phyloP scores from a whole-genome alignment of 1,140 invertebrate genomes.

The Drosophila triauraria region DNA sequence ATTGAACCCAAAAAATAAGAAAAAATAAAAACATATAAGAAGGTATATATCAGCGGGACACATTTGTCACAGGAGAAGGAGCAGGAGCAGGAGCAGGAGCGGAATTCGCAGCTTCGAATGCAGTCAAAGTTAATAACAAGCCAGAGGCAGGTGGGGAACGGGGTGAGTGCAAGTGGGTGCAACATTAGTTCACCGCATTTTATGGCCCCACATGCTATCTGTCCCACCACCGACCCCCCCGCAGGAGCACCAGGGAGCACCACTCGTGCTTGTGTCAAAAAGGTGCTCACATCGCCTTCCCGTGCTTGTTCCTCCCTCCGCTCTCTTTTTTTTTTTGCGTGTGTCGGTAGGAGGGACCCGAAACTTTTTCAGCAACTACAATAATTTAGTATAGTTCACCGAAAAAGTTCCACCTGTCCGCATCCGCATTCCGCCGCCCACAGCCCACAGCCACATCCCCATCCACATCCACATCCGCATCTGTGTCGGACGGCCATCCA shows the following conservation, averaged over 20 bases:
- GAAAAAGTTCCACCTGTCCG: slow-evolving; percentile 78
- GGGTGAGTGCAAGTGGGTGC: neutral
- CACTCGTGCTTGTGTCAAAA: slow-evolving; percentile 58
- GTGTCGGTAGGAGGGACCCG: slow-evolving; percentile 21
- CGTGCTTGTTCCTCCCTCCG: neutral
- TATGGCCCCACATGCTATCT: slow-evolving; percentile 34
- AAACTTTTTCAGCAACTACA: slow-evolving; percentile 77
- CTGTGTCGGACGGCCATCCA: slow-evolving; percentile 39
- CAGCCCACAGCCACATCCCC: slow-evolving; percentile 12
- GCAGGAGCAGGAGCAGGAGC: slow-evolving; percentile 28
- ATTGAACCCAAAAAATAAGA: neutral
- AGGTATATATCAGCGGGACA: slow-evolving; percentile 18
- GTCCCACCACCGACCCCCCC: neutral
- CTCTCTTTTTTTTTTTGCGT: slow-evolving; percentile 30
- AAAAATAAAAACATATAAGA: slow-evolving; percentile 13
- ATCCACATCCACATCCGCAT: slow-evolving; percentile 26
- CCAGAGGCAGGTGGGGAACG: neutral
- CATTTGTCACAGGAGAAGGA: slow-evolving; percentile 65
- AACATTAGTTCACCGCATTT: slow-evolving; percentile 67
- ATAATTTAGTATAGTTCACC: slow-evolving; percentile 81
- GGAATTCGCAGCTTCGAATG: slow-evolving; percentile 40
- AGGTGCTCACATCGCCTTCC: slow-evolving; percentile 43
- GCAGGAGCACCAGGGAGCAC: neutral
- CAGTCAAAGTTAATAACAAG: slow-evolving; percentile 53
- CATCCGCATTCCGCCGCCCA: slow-evolving; percentile 47